Evolutionary conservation across 1,140 invertebrate species (phyloP), one percentile per base, ranked within the genome.

Genomic region (Plutomurus gul): DNA sequence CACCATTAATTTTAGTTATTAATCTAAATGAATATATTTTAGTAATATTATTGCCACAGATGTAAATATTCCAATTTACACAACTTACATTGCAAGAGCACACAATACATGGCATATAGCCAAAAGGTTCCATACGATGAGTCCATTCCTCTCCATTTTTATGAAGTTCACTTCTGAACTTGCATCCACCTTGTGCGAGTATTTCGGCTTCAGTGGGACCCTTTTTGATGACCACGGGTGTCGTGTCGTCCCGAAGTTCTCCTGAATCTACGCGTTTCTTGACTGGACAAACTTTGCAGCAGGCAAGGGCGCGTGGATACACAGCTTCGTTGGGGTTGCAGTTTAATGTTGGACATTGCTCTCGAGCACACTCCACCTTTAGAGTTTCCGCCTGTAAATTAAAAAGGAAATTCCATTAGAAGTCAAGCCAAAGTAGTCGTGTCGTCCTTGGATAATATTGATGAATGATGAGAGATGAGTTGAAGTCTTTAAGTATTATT

Each of bases 81-180:
- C 25, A 25, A 75, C 88, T 90, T 87, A 96, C 94, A 89, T 95
- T 94, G 89, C 95, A 96, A 82, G 91, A 89, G 86, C 95, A 96
- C 78, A 91, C 93, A 83, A 96, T 91, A 85, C 94, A 96, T 85
- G 93, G 93, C 85, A 94, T 91, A 84, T 93, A 93, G 11, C 94
- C 94, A 82, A 94, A 92, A 8, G 87, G 86, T 84, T 92, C 91
- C 72, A 96, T 89, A 8, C 91, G 89, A 0, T 94, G 94, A 88
- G 96, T 93, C 90, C 94, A 96, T 85, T 94, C 92, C 83, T 92
- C 91, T 10, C 94, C 94, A 84, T 96, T 96, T 75, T 91, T 89
- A 79, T 91, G 90, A 4, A 92, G 89, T 43, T 89, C 89, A 30
- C 90, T 88, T 70, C 81, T 73, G 76, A 81, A 92, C 84, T 90